Conservation (phyloP, 2,797 vertebrate genomes). For the Passerculus sandwichensis region DNA sequence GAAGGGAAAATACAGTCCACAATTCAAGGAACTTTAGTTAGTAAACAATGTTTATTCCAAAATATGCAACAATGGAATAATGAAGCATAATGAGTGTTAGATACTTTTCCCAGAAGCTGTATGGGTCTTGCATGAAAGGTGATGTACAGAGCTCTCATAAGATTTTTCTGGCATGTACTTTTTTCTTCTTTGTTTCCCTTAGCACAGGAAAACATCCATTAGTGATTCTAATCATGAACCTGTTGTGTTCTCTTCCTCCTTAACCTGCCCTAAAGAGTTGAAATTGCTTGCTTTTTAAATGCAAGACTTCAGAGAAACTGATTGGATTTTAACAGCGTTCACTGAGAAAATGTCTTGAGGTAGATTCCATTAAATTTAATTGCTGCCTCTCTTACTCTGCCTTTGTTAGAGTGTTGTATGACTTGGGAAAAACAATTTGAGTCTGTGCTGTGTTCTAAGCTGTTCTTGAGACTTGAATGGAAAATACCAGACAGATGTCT, state of each 20-base stretch:
- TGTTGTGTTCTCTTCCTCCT: background rate
- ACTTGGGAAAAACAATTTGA: background rate
- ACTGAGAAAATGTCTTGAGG: background rate
- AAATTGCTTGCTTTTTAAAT: background rate
- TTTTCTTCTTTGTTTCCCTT: background rate
- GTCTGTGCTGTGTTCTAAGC: background rate
- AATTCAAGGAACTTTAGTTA: background rate
- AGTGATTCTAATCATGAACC: background rate
- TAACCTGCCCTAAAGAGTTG: background rate
- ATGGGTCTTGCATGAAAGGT: background rate
- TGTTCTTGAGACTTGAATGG: background rate
- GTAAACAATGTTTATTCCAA: background rate
- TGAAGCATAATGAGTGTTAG: background rate
- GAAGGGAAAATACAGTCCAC: background rate
- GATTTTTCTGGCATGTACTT: background rate
- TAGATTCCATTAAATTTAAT: background rate
- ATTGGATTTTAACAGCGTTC: background rate
- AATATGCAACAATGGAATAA: background rate
- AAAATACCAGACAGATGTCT: background rate
- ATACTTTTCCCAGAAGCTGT: background rate
- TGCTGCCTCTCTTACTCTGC: background rate
- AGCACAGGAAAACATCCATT: background rate
- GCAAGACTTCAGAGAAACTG: background rate
- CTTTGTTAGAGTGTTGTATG: background rate
- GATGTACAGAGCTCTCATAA: background rate